These are phyloP conservation scores for Drosophila pseudotalamancana DNA, from an alignment of 2,888 invertebrate genomes.

Conservation along the genomic window DNA sequence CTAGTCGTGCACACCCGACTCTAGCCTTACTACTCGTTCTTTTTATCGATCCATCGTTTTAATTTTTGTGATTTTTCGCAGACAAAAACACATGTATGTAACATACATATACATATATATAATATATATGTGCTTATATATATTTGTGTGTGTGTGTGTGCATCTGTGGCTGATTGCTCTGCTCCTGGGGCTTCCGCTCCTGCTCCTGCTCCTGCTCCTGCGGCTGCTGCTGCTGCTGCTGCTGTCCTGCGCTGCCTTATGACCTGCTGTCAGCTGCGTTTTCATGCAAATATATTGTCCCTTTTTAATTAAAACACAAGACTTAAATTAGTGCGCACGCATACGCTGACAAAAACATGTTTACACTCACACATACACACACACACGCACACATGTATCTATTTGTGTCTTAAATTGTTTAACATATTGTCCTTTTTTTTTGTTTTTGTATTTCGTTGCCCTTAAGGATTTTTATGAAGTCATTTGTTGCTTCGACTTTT, in stretches of 20 bases:
- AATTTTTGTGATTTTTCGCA: constrained; percentile 53
- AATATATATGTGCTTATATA: background rate
- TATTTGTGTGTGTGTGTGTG: background rate
- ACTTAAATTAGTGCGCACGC: constrained; percentile 59
- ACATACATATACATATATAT: too few relatives aligned
- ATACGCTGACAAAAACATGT: constrained; percentile 18
- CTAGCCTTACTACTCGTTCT: too few relatives aligned
- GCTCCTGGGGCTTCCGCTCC: constrained; percentile 28
- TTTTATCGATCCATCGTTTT: constrained; percentile 72
- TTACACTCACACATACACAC: constrained; percentile 8
- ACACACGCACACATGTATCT: constrained; percentile 3
- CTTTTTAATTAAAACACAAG: constrained; percentile 76
- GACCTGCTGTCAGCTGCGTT: constrained; percentile 69
- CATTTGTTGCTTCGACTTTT: constrained; percentile 44
- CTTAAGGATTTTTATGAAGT: constrained; percentile 46
- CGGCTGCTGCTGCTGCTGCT: constrained; percentile 15
- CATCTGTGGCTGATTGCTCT: constrained; percentile 39
- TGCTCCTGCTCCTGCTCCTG: constrained; percentile 11
- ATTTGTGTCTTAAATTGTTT: constrained; percentile 16
- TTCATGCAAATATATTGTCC: constrained; percentile 74
- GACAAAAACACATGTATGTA: background rate
- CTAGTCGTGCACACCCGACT: too few relatives aligned
- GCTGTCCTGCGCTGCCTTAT: constrained; percentile 57
- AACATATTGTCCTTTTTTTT: constrained; percentile 27
- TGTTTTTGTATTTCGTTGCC: constrained; percentile 1